A percentile compares a stretch with the other conserved stretches of the same genome.
Conservation (phyloP, 2,797 vertebrate genomes). For the Linurgus olivaceus region DNA sequence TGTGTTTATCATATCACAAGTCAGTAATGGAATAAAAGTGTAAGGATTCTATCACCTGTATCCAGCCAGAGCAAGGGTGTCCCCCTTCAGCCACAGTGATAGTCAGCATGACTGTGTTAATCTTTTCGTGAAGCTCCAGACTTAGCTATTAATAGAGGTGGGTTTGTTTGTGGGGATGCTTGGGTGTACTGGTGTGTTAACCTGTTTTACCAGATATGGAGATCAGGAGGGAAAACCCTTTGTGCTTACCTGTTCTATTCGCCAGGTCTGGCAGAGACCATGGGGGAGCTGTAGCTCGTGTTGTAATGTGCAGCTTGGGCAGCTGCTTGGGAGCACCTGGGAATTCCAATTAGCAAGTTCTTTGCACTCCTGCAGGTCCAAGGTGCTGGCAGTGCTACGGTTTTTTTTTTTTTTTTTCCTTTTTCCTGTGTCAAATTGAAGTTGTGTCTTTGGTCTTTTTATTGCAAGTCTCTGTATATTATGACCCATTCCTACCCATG, state of each 20-base stretch:
- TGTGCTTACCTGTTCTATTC: not conserved
- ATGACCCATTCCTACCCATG: not conserved
- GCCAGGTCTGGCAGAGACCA: not conserved
- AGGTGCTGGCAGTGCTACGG: not conserved
- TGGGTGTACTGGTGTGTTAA: not conserved
- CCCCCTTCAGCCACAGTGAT: not conserved
- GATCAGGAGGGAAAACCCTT: not conserved
- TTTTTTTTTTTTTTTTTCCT: not conserved
- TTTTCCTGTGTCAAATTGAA: not conserved
- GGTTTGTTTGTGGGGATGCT: not conserved
- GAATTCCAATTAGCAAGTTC: not conserved
- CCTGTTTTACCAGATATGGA: not conserved
- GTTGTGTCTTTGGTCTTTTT: not conserved
- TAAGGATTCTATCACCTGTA: not conserved
- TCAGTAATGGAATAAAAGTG: not conserved
- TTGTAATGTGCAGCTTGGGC: not conserved
- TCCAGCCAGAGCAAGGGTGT: accelerated
- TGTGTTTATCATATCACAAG: not conserved
- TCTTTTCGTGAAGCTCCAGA: not conserved
- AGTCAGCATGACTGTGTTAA: not conserved
- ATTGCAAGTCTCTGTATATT: not conserved
- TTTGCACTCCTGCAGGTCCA: accelerated
- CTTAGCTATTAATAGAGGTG: not conserved
- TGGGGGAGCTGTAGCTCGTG: not conserved
- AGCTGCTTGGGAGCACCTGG: not conserved